phyloP scores from a whole-genome alignment of 30 jellyfish, hydroid and myxozoan genomes.

The Hydractinia echinata region DNA sequence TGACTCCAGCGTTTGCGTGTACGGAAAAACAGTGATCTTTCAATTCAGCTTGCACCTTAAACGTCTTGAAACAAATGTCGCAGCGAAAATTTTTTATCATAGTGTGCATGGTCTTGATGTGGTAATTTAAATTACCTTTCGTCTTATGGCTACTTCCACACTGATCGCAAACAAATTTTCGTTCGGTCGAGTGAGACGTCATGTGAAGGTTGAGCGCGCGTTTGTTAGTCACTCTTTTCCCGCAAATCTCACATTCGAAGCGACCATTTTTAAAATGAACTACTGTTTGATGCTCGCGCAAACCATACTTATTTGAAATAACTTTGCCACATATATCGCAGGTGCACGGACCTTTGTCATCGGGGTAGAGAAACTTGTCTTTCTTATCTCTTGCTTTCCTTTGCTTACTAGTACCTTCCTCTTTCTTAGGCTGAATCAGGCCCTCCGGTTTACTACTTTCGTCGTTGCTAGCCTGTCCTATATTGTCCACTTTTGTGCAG shows the following conservation, averaged over 20 bases:
- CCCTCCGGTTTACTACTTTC: background rate
- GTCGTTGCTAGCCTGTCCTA: background rate
- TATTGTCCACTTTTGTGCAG: background rate
- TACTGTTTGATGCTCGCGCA: constrained; percentile 43
- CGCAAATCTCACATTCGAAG: constrained; percentile 40
- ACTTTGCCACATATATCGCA: constrained; percentile 46
- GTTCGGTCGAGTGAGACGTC: constrained; percentile 36
- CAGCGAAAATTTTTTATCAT: constrained; percentile 48
- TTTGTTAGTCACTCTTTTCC: constrained; percentile 41
- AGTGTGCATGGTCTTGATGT: constrained; percentile 49
- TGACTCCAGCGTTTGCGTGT: constrained; percentile 42
- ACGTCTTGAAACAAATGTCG: constrained; percentile 41
- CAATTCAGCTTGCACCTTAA: constrained; percentile 46
- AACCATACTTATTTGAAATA: constrained; percentile 38
- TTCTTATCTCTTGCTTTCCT: background rate
- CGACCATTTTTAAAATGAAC: constrained; percentile 46
- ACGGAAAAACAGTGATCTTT: constrained; percentile 43
- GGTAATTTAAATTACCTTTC: constrained; percentile 38
- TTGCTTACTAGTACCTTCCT: constrained; percentile 2
- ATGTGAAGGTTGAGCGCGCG: constrained; percentile 36
- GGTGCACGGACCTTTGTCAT: constrained; percentile 41
- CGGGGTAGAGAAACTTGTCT: constrained; percentile 26
- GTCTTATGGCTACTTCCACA: constrained; percentile 52
- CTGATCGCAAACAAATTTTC: constrained; percentile 34
- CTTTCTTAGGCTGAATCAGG: background rate